These are phyloP conservation scores for Triops cancriformis DNA, from an alignment of 1,140 invertebrate species.

Conservation along the genomic window DNA sequence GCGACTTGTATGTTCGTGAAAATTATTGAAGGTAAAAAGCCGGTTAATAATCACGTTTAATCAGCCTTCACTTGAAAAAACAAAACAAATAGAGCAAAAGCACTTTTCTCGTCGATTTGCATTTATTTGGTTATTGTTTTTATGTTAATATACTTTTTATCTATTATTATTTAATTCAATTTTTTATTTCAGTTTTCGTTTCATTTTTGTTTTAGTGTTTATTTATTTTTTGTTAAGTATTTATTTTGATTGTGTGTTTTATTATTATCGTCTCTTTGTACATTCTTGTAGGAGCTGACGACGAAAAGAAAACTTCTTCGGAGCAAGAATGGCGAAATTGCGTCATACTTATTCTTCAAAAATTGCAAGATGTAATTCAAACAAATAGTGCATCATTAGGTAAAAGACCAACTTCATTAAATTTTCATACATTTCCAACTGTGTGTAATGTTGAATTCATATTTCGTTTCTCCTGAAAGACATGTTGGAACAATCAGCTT, in stretches of 20 bases:
- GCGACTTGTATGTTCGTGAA: not conserved
- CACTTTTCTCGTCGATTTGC: too few species aligned
- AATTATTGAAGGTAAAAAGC: not conserved
- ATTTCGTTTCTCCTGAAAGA: not conserved
- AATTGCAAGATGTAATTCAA: not conserved
- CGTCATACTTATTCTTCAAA: not conserved
- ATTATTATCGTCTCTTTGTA: conserved; percentile 15
- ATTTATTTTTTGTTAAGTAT: too few species aligned
- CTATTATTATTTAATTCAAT: too few species aligned
- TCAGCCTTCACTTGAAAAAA: too few species aligned
- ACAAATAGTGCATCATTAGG: not conserved
- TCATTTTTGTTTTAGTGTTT: not conserved
- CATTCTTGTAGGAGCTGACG: conserved; percentile 28
- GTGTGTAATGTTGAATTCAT: not conserved
- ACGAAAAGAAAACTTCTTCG: conserved; percentile 18
- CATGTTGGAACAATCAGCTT: not conserved
- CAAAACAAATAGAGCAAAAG: too few species aligned
- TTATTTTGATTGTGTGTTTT: too few species aligned
- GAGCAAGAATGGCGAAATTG: conserved; percentile 29
- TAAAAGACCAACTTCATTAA: not conserved
- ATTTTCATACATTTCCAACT: too few species aligned
- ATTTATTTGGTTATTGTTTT: too few species aligned
- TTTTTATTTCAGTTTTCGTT: too few species aligned
- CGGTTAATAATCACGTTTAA: not conserved
- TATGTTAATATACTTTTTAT: too few species aligned